phyloP scores from a whole-genome alignment of 2,797 vertebrate species.

The Sebastolobus altivelis region DNA sequence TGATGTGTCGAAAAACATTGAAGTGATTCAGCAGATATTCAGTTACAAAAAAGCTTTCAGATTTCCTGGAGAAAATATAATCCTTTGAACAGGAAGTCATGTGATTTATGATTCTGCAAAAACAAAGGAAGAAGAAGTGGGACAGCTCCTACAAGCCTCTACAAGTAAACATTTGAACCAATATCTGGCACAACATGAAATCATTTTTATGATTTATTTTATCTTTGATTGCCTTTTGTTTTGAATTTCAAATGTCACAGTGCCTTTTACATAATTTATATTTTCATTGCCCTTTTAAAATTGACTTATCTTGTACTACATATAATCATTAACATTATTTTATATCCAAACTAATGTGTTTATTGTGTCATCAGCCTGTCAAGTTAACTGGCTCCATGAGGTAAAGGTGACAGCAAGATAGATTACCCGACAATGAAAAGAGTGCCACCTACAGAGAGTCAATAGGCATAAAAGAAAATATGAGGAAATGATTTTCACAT shows the following conservation, averaged over 20 bases:
- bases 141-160: not conserved
- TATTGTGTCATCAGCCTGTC: not conserved
- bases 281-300: not conserved
- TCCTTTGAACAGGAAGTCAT: not conserved
- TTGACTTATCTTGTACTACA: not conserved
- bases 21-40: not conserved
- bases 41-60: not conserved
- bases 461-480: not conserved
- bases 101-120: not conserved
- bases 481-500: not conserved
- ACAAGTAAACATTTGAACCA: not conserved
- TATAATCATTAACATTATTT: not conserved
- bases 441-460: not conserved
- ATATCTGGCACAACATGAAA: not conserved
- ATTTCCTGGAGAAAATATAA: not conserved
- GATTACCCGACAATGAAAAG: not conserved
- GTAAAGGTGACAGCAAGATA: no score
- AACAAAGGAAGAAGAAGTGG: not conserved
- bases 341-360: not conserved
- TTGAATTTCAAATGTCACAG: not conserved
- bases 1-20: not conserved
- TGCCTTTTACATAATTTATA: not conserved
- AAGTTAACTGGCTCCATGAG: no score
- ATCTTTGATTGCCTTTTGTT: not conserved
- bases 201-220: not conserved